phyloP scores from a whole-genome alignment of 1,140 invertebrate genomes.

The Orius laevigatus region DNA sequence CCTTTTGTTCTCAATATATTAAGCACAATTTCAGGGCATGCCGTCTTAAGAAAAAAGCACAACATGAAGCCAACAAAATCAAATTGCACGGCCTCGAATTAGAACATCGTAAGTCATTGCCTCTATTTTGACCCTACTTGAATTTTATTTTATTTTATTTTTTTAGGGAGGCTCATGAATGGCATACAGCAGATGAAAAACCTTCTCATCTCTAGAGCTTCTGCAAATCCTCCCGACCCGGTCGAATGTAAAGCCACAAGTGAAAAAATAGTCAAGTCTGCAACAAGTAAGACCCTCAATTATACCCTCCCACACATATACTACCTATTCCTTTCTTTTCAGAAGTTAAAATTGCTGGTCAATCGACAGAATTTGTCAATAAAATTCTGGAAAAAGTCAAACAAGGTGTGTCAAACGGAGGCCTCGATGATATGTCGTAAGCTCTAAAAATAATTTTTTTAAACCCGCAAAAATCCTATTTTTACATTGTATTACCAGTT shows the following conservation, averaged over 20 bases:
- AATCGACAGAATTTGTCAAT: conserved; percentile 75
- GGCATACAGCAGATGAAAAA: conserved; percentile 50
- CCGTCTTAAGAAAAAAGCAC: conserved; percentile 84
- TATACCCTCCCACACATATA: neutral
- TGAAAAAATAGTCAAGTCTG: conserved; percentile 43
- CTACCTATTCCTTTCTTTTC: conserved; percentile 28
- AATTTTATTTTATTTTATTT: conserved; percentile 18
- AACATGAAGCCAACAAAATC: conserved; percentile 88
- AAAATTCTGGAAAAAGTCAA: conserved; percentile 62
- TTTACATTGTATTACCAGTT: too few relatives aligned
- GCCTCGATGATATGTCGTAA: conserved; percentile 33
- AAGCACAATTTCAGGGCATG: conserved; percentile 53
- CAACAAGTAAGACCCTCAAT: conserved; percentile 51
- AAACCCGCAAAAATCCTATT: too few relatives aligned
- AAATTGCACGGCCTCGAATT: conserved; percentile 84
- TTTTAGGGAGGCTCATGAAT: conserved; percentile 45
- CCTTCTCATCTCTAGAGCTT: conserved; percentile 40
- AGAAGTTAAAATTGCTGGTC: conserved; percentile 62
- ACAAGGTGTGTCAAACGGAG: conserved; percentile 42
- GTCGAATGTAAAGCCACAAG: conserved; percentile 45
- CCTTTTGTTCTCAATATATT: conserved; percentile 19
- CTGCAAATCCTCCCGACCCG: conserved; percentile 23
- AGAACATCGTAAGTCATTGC: conserved; percentile 69
- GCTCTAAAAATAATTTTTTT: conserved; percentile 5
- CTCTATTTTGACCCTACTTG: neutral